Base-by-base conservation (phyloP, 1,140 invertebrate species). In the Spodoptera frugiperda region DNA sequence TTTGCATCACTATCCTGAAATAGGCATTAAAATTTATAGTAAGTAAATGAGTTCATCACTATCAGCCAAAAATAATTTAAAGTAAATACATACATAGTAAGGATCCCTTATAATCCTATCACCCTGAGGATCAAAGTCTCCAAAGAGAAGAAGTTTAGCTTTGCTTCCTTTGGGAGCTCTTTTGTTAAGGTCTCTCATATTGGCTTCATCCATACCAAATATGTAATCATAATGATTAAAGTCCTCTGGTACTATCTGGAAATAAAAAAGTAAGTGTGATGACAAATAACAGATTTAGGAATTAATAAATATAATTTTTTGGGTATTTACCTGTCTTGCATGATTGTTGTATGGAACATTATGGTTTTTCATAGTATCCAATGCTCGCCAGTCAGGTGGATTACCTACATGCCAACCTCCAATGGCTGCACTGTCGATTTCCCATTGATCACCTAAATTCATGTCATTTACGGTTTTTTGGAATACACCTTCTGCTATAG, bases 401-500 rank as follows among this genome's bases (percentile, higher is more conserved):
- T 96, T 97, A 0, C 98, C 98, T 48, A 96, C 95, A 93, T 99
- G 98, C 96, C 97, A 99, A 39, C 94, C 92, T 4, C 97, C 97
- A 44, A 98, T 96, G 11, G 97, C 98, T 1, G 98, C 98, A 94
- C 98, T 99, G 86, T 99, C 98, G 3, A 98, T 96, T 78, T 96
- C 94, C 98, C 98, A 99, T 82, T 96, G 84, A 80, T 96, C 93
- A 1, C 91, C 81, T 6, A 96, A 82, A 51, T 95, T 95, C 76
- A 94, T 91, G 84, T 97, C 95, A 82, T 95, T 95, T 9, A 97
- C 93, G 10, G 96, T 89, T 79, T 98, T 95, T 33, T 95, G 90
- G 94, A 99, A 98, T 0, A 99, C 97, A 9, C 97, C 98, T 93
- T 99, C 98, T 17, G 98, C 98, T 79, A 99, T 99, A 6, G 98